phyloP scores from a whole-genome alignment of 1,140 invertebrate genomes.

The Chrysomallon squamiferum region DNA sequence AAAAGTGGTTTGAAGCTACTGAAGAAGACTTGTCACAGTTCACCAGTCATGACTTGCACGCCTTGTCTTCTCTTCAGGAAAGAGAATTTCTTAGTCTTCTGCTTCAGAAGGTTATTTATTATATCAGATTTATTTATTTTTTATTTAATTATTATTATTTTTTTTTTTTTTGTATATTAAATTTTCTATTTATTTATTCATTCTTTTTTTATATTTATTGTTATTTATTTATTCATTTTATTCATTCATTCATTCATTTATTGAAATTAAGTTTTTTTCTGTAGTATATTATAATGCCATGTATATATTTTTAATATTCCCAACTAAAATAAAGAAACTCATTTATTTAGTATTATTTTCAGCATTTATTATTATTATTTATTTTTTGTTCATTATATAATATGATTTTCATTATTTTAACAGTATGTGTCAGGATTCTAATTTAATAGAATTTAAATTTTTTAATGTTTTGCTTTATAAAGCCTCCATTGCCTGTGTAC shows the following conservation, averaged over 20 bases:
- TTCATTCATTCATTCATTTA: neutral
- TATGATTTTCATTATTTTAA: too few species aligned
- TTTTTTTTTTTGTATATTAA: neutral
- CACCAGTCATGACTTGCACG: slow-evolving; percentile 64
- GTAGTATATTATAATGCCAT: too few species aligned
- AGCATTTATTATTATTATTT: too few species aligned
- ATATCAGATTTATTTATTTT: too few species aligned
- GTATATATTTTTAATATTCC: too few species aligned
- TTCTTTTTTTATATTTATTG: neutral
- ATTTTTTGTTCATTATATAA: too few species aligned
- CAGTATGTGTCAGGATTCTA: too few species aligned
- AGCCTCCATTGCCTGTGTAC: slow-evolving; percentile 64
- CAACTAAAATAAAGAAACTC: too few species aligned
- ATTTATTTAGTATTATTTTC: too few species aligned
- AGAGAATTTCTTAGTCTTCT: slow-evolving; percentile 78
- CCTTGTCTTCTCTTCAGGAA: slow-evolving; percentile 74
- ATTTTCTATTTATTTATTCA: neutral
- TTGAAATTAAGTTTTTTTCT: too few species aligned
- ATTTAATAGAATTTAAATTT: neutral
- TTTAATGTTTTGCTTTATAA: slow-evolving; percentile 21
- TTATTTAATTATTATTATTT: too few species aligned
- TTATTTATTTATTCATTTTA: too few species aligned
- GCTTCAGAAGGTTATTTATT: slow-evolving; percentile 63
- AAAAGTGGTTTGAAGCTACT: slow-evolving; percentile 68
- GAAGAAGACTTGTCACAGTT: slow-evolving; percentile 63